Conservation (phyloP, 2,888 invertebrate species). For the Pristionchus entomophagus region DNA sequence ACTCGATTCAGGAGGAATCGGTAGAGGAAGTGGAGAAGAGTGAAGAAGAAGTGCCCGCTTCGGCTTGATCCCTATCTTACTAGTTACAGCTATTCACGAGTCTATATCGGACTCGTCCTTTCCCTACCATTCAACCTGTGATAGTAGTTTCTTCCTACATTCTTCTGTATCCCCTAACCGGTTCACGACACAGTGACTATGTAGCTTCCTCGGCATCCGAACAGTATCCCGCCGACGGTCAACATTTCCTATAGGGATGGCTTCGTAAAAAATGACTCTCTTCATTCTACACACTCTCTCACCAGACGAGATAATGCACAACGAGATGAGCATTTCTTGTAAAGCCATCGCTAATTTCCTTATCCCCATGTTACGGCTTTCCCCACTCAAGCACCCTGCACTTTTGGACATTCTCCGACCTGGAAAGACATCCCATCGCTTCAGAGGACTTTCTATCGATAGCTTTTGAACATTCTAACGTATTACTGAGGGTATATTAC, state of each 20-base stretch:
- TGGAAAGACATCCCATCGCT: background rate
- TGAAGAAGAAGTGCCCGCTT: background rate
- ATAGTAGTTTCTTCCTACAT: background rate
- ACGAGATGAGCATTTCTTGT: too few relatives aligned
- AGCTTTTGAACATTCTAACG: slow-evolving; percentile 25
- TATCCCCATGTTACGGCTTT: slow-evolving; percentile 13
- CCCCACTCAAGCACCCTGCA: slow-evolving; percentile 1
- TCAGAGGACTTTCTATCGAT: slow-evolving; percentile 23
- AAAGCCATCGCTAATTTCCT: too few relatives aligned
- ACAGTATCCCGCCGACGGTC: too few relatives aligned
- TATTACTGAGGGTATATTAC: slow-evolving; percentile 1
- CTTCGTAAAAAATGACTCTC: too few relatives aligned
- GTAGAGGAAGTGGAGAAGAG: background rate
- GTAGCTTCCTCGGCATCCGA: too few relatives aligned
- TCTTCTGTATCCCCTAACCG: background rate
- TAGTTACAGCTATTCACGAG: background rate
- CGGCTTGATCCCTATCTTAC: background rate
- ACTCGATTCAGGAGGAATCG: background rate
- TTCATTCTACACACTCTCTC: too few relatives aligned
- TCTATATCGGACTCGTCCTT: background rate
- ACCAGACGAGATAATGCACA: too few relatives aligned
- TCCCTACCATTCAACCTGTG: slow-evolving; percentile 13
- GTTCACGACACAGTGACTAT: background rate
- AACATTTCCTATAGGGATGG: too few relatives aligned
- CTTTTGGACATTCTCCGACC: background rate